Conservation (phyloP, 2,113 vertebrate genomes). For the Lophotis ruficrista region DNA sequence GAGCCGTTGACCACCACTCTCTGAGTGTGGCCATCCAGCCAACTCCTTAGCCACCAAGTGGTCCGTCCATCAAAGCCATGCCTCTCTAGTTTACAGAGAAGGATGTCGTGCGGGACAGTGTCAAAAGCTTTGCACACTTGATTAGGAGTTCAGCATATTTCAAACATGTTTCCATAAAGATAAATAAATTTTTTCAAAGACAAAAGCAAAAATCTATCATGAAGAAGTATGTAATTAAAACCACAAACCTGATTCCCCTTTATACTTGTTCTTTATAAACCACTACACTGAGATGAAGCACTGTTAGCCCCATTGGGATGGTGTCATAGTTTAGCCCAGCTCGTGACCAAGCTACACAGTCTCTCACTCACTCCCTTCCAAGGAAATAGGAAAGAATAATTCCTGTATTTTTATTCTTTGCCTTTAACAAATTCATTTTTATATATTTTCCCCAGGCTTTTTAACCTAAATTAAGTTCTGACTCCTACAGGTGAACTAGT, state of each 20-base stretch:
- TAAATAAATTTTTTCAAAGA: background rate
- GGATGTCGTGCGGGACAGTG: too few relatives aligned
- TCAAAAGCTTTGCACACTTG: too few relatives aligned
- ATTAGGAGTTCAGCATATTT: background rate
- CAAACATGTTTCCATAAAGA: background rate
- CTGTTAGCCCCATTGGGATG: background rate
- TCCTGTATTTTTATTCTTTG: background rate
- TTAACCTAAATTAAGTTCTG: background rate
- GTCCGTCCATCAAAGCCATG: too few relatives aligned
- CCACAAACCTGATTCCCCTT: background rate
- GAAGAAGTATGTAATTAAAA: background rate
- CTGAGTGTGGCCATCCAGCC: too few relatives aligned
- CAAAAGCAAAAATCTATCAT: background rate
- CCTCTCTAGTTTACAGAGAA: too few relatives aligned
- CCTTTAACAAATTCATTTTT: background rate
- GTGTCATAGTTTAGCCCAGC: too few relatives aligned
- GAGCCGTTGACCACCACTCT: too few relatives aligned
- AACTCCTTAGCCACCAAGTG: too few relatives aligned
- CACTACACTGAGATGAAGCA: background rate
- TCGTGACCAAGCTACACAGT: too few relatives aligned
- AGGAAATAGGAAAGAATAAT: background rate
- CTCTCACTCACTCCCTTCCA: too few relatives aligned
- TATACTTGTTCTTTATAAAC: background rate
- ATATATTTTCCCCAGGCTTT: background rate
- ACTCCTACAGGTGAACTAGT: background rate